These are phyloP conservation scores for Oncorhynchus gorbuscha DNA, from an alignment of 2,113 vertebrate species.

Conservation along the genomic window DNA sequence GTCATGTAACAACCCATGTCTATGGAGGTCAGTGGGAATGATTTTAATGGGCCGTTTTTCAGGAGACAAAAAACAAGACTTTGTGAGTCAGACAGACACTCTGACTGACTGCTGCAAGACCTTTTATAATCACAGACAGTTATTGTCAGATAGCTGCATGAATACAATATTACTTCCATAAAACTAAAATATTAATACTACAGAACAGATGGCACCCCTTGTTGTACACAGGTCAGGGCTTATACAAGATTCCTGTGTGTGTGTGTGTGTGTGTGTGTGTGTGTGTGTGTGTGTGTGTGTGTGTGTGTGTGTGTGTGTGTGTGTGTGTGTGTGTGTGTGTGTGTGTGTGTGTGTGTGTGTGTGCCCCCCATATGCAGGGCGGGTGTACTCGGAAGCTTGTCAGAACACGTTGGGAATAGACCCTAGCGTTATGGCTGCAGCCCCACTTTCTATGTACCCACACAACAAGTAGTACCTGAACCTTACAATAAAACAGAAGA, in stretches of 20 bases:
- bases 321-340: background rate
- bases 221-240: conserved; percentile 26
- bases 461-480: background rate
- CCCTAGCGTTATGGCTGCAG: conserved; percentile 10
- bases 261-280: conserved; percentile 19
- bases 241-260: background rate
- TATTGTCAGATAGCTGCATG: conserved; percentile 47
- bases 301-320: background rate
- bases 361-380: background rate
- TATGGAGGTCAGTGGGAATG: background rate
- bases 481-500: background rate
- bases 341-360: background rate
- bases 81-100: background rate
- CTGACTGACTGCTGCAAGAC: conserved; percentile 15
- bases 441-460: background rate
- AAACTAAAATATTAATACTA: conserved; percentile 68
- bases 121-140: conserved; percentile 40
- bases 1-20: background rate
- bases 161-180: conserved; percentile 64
- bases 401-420: conserved; percentile 18
- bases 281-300: background rate
- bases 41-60: background rate
- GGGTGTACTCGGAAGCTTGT: background rate
- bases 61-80: background rate
- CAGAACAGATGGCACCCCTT: conserved; percentile 61